These are phyloP conservation scores for Sebastes trivittatus DNA, from an alignment of 2,797 vertebrate genomes.

Conservation along the genomic window DNA sequence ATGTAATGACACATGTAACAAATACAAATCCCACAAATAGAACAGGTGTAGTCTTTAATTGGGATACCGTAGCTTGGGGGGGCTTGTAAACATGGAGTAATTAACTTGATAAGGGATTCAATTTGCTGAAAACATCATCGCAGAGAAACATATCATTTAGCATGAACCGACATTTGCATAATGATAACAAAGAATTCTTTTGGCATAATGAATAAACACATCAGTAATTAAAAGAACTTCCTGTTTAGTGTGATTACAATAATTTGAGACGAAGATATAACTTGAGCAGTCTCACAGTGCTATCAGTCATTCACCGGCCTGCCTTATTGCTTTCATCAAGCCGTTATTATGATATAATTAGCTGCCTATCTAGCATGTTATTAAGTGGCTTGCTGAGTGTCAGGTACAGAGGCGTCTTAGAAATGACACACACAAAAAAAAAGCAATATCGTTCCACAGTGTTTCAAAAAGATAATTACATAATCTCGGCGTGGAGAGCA, in stretches of 20 bases:
- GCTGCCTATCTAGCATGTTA: conserved; percentile 81
- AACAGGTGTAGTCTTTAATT: conserved; percentile 79
- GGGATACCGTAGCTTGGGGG: conserved; percentile 63
- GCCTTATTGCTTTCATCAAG: conserved; percentile 78
- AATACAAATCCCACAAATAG: conserved; percentile 63
- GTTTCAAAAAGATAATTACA: conserved; percentile 83
- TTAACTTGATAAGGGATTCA: conserved; percentile 73
- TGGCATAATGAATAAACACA: conserved; percentile 61
- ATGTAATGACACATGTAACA: conserved; percentile 71
- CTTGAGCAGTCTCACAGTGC: conserved; percentile 38
- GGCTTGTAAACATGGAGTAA: conserved; percentile 68
- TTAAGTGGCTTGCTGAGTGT: conserved; percentile 82
- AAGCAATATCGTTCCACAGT: conserved; percentile 75
- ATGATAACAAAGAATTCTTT: conserved; percentile 48
- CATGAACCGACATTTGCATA: conserved; percentile 56
- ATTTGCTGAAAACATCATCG: conserved; percentile 67
- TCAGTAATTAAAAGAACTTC: conserved; percentile 59
- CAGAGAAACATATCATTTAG: conserved; percentile 58
- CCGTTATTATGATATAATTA: conserved; percentile 86
- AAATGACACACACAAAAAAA: conserved; percentile 69
- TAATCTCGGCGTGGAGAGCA: conserved; percentile 77
- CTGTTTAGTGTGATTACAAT: conserved; percentile 54
- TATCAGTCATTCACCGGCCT: conserved; percentile 63
- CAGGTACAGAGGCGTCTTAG: conserved; percentile 81
- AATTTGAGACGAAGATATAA: conserved; percentile 54